Evolutionary conservation across 2,113 vertebrate species (phyloP).

Genomic region (Ariopsis seemanni): DNA sequence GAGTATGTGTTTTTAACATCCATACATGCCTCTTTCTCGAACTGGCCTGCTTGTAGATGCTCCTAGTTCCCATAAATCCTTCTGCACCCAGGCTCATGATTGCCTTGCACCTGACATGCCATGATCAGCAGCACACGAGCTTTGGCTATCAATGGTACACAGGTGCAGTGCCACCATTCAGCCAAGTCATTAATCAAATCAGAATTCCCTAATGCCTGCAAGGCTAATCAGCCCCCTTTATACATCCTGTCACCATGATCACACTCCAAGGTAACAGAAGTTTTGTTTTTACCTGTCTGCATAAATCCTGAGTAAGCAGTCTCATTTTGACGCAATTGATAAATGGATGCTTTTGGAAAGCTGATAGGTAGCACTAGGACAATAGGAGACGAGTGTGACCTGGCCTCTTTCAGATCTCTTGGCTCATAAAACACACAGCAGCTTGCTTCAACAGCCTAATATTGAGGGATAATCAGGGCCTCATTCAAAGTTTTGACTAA

Average conservation of each 20-base stretch:
- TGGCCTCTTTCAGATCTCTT: not conserved
- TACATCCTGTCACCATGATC: constrained; percentile 24
- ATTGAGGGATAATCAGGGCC: not conserved
- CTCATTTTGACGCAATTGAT: not conserved
- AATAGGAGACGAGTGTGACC: constrained; percentile 1
- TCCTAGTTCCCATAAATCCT: constrained; percentile 56
- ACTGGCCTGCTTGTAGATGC: constrained; percentile 40
- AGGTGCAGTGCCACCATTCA: constrained; percentile 33
- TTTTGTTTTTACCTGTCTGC: constrained; percentile 19
- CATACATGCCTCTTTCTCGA: constrained; percentile 30
- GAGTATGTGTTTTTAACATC: constrained; percentile 23
- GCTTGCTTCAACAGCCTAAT: constrained; percentile 2
- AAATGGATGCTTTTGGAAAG: not conserved
- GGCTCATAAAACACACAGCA: constrained; percentile 30
- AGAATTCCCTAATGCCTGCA: constrained; percentile 51
- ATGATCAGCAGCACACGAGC: constrained; percentile 49
- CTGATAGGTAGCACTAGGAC: not conserved
- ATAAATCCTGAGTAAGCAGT: constrained; percentile 11
- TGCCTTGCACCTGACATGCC: constrained; percentile 47
- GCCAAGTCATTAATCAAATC: constrained; percentile 49
- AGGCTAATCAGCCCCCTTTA: constrained; percentile 28
- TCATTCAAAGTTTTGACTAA: constrained; percentile 11
- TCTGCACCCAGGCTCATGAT: constrained; percentile 39
- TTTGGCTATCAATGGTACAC: constrained; percentile 7
- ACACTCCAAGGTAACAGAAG: not conserved